Evolutionary conservation across 2,888 invertebrate species (phyloP).

Genomic region (Netelia virgata): DNA sequence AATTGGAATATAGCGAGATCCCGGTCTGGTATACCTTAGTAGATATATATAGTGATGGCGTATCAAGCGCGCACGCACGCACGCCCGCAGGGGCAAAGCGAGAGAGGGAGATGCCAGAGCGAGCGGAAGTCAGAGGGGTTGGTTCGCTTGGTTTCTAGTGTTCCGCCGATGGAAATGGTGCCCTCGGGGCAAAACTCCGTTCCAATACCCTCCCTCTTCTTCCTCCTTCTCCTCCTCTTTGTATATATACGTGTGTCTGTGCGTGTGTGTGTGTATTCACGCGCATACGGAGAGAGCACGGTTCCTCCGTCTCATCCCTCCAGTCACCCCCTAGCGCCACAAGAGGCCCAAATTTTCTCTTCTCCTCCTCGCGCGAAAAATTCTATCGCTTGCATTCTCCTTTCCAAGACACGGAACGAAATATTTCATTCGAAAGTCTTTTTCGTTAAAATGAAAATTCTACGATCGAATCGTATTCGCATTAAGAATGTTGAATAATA

Average conservation of each 20-base stretch:
- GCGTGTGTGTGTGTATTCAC: background rate
- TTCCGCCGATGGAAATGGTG: slow-evolving; percentile 81
- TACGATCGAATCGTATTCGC: too few relatives aligned
- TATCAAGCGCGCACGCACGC: slow-evolving; percentile 19
- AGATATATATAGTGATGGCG: background rate
- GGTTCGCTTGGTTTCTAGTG: slow-evolving; percentile 68
- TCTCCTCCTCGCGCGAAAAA: slow-evolving; percentile 6
- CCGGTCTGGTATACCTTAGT: slow-evolving; percentile 65
- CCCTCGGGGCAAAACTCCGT: slow-evolving; percentile 80
- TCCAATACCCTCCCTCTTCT: slow-evolving; percentile 69
- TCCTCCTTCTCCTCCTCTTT: slow-evolving; percentile 1
- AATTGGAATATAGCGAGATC: slow-evolving; percentile 82
- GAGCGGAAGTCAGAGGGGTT: slow-evolving; percentile 52
- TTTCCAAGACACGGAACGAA: background rate
- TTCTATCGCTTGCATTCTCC: slow-evolving; percentile 21
- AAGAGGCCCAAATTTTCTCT: slow-evolving; percentile 21
- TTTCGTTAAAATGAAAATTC: background rate
- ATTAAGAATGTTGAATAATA: too few relatives aligned
- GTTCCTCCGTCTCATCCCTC: slow-evolving; percentile 42
- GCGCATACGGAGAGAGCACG: slow-evolving; percentile 11
- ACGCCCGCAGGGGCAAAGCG: slow-evolving; percentile 24
- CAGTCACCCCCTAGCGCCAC: slow-evolving; percentile 29
- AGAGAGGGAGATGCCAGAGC: slow-evolving; percentile 27
- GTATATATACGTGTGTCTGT: background rate
- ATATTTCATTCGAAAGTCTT: background rate